Base-by-base conservation (phyloP, 2,113 vertebrate species). In the Xenopus laevis region DNA sequence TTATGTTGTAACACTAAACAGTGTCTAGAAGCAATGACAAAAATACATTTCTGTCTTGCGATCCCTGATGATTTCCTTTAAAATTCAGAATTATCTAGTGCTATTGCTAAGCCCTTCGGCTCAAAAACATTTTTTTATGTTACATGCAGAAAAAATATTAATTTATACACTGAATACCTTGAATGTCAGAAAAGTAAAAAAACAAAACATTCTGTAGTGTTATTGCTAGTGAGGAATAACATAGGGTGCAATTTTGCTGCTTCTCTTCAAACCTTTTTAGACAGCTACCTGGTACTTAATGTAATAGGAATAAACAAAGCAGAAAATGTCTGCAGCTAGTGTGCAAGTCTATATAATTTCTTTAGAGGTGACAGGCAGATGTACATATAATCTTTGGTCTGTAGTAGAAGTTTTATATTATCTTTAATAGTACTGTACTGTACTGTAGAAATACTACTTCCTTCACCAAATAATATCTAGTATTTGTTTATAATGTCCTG, bases 1-100 rank as follows among this genome's bases (percentile, higher is more conserved):
- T 74, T 50, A 68, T 74, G 65, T 74, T 74, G 45, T 74, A 61
- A 74, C 21, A 67, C 72, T 74, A 74, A 74, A 68, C 72, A 74
- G 64, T 68, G 72, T 68, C 72, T 74, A 16, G 16, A 20, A 74
- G 72, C 72, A 68, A 74, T 68, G 72, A 67, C 72, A 68, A 74
- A 74, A 74, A 74, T 68, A 67, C 60, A 50, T 60, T 61, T 74
- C 64, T 47, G 40, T 74, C 16, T 74, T 74, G 20, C 66, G 53
- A 68, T 74, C 72, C 72, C 72, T 30, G 57, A 67, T 60, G 72
- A 68, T 67, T 74, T 68, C 53, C 65, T 68, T 11, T 60, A 60
- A 59, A 67, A 74, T 50, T 60, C 72, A 21, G 57, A 59, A 18
- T 59, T 27, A 27, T 27, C 23, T 59, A 74, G 20, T 30, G 72